Percentiles rank a stretch among this genome's conserved stretches.
Evolutionary conservation across 2,113 vertebrate genomes (phyloP).

Genomic region (Artemisiospiza belli): DNA sequence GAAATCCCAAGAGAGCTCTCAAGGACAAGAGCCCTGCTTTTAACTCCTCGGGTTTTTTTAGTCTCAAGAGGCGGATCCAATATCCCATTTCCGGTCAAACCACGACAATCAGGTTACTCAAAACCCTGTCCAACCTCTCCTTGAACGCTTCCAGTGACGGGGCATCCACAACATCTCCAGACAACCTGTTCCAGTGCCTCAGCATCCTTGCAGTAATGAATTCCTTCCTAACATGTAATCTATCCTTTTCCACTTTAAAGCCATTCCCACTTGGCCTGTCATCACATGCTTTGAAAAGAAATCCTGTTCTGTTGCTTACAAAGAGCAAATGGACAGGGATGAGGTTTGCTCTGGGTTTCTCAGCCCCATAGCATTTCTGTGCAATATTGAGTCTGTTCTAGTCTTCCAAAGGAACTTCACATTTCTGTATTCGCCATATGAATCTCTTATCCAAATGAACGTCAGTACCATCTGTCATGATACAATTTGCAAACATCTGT

Average conservation of each 20-base stretch:
- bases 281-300: neutral
- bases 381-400: neutral
- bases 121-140: neutral
- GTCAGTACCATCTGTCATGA: neutral
- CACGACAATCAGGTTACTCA: neutral
- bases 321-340: accelerated
- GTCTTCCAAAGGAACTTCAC: neutral
- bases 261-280: neutral
- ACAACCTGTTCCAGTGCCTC: neutral
- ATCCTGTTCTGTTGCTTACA: neutral
- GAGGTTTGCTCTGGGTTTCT: neutral
- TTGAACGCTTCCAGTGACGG: neutral
- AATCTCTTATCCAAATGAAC: neutral
- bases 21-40: no score
- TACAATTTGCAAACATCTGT: neutral
- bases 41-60: no score
- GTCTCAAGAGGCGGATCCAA: no score
- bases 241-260: neutral
- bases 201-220: neutral
- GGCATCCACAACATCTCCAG: neutral
- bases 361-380: neutral
- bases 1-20: no score
- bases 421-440: neutral
- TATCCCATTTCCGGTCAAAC: no score
- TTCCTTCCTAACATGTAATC: neutral